A percentile compares a stretch with the other conserved stretches of the same genome.
Conservation (phyloP, 1,140 invertebrate genomes). For the Bradysia coprophila region DNA sequence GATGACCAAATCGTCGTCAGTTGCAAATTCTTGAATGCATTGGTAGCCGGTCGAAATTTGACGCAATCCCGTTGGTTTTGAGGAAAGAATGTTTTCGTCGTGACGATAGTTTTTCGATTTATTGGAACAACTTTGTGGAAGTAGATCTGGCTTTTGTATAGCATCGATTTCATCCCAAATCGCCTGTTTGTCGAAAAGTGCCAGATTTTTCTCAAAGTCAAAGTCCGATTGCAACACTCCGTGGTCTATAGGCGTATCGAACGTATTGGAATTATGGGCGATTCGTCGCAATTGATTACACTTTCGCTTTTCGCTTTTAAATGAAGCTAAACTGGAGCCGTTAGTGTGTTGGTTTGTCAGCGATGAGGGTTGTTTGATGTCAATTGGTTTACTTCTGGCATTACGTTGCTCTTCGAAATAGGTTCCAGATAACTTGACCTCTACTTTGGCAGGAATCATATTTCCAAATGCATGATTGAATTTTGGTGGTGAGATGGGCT, state of each 20-base stretch:
- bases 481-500: background rate
- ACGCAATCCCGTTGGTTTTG: constrained; percentile 38
- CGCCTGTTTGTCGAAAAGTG: constrained; percentile 74
- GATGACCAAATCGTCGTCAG: constrained; percentile 60
- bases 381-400: constrained; percentile 13
- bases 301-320: background rate
- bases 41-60: constrained; percentile 44
- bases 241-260: constrained; percentile 29
- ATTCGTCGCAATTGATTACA: constrained; percentile 12
- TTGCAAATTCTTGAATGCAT: constrained; percentile 49
- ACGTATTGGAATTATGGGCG: constrained; percentile 20
- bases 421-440: constrained; percentile 14
- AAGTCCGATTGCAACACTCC: constrained; percentile 48
- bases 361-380: constrained; percentile 7
- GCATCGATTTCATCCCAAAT: constrained; percentile 48
- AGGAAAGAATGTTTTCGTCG: constrained; percentile 68
- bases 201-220: constrained; percentile 87
- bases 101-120: constrained; percentile 33
- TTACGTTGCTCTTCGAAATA: background rate
- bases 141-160: constrained; percentile 43
- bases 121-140: constrained; percentile 12
- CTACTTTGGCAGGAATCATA: constrained; percentile 20
- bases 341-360: background rate
- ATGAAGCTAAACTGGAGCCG: background rate
- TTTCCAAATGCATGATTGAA: constrained; percentile 14